A percentile compares a stretch with the other conserved stretches of the same genome.
These are phyloP conservation scores for Pelecanus crispus DNA, from an alignment of 2,113 vertebrate species.

Conservation along the genomic window DNA sequence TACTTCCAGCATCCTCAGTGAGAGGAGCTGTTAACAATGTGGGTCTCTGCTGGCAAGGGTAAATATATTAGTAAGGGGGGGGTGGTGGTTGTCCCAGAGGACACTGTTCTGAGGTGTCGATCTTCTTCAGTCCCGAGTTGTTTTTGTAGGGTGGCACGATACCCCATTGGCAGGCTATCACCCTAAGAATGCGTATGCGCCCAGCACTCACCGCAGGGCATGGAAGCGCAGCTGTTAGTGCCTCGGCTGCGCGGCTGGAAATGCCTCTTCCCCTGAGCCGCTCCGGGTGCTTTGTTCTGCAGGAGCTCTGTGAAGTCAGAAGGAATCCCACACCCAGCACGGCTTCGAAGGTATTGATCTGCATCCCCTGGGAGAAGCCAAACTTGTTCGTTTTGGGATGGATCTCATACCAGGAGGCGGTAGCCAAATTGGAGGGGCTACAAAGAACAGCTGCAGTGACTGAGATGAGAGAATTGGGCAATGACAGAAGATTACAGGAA, in stretches of 20 bases:
- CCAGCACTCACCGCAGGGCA: fast-evolving
- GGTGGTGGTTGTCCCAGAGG: neutral
- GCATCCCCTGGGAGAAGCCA: neutral
- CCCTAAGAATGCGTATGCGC: neutral
- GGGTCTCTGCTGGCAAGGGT: neutral
- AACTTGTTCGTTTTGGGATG: neutral
- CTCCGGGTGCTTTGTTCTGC: neutral
- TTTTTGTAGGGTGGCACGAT: neutral
- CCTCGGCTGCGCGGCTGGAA: neutral
- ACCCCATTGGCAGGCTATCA: fast-evolving
- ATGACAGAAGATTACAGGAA: neutral
- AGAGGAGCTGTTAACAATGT: neutral
- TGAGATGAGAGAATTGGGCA: neutral
- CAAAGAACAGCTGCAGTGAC: neutral
- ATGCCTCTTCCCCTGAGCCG: neutral
- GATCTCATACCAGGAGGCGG: fast-evolving
- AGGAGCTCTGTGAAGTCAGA: neutral
- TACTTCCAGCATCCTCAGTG: neutral
- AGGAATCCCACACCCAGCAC: neutral
- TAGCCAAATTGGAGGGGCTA: neutral
- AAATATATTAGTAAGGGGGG: neutral
- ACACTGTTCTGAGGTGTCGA: neutral
- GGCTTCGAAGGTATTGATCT: neutral
- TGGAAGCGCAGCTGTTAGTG: neutral
- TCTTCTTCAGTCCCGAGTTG: neutral